A percentile compares a stretch with the other conserved stretches of the same genome.
These are phyloP conservation scores for Rhynchotus rufescens DNA, from an alignment of 2,797 vertebrate genomes.

Conservation along the genomic window DNA sequence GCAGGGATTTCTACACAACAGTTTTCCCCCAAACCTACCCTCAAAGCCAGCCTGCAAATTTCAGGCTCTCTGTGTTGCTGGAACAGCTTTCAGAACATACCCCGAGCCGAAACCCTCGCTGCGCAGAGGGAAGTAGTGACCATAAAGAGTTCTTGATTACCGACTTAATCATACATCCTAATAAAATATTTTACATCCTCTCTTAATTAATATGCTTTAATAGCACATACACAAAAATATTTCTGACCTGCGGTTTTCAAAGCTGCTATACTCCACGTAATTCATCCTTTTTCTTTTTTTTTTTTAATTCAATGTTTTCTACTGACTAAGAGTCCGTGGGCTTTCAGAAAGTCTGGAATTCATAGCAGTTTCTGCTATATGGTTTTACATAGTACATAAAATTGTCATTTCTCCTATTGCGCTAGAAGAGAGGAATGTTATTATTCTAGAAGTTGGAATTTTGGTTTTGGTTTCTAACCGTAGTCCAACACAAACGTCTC, in stretches of 20 bases:
- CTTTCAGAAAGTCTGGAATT: constrained; percentile 74
- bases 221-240: constrained; percentile 20
- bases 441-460: constrained; percentile 80
- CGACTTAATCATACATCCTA: background rate
- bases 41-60: constrained; percentile 24
- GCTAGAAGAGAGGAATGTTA: constrained; percentile 82
- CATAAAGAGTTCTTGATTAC: background rate
- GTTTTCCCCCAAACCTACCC: background rate
- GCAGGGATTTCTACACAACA: constrained; percentile 42
- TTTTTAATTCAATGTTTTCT: constrained; percentile 28
- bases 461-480: constrained; percentile 80
- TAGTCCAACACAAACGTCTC: constrained; percentile 81
- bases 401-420: constrained; percentile 82
- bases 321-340: constrained; percentile 51
- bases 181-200: background rate
- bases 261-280: constrained; percentile 24
- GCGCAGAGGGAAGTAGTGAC: background rate
- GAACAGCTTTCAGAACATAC: constrained; percentile 35
- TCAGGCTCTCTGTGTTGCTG: constrained; percentile 35
- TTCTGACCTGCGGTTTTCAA: background rate
- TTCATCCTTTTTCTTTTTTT: background rate
- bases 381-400: constrained; percentile 78
- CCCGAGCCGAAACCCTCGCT: background rate
- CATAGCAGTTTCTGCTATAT: constrained; percentile 73
- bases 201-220: constrained; percentile 22